A percentile compares a stretch with the other conserved stretches of the same genome.
Conservation (phyloP, 2,888 invertebrate genomes). For the Apamea monoglypha region DNA sequence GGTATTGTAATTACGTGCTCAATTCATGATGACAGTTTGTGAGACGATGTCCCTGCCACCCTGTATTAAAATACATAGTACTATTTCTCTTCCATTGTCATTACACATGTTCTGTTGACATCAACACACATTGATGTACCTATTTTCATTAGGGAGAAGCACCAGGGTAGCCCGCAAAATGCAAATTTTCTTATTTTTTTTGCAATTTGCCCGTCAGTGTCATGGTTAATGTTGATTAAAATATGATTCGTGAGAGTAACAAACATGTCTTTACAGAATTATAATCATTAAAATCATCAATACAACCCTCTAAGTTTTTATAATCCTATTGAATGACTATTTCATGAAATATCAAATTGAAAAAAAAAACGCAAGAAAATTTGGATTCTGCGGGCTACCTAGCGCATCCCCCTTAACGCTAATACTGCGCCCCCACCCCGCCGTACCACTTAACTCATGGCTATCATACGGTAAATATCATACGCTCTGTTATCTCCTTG, state of each 20-base stretch:
- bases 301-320: neutral
- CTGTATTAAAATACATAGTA: neutral
- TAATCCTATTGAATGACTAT: neutral
- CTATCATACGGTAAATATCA: constrained; percentile 76
- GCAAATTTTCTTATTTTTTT: neutral
- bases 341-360: neutral
- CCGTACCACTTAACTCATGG: constrained; percentile 70
- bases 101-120: neutral
- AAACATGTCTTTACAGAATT: neutral
- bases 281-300: neutral
- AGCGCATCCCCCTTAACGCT: constrained; percentile 15
- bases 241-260: neutral
- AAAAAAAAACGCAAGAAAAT: neutral
- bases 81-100: neutral
- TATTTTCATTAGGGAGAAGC: too few relatives aligned
- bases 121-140: neutral
- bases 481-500: constrained; percentile 70
- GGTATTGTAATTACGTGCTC: neutral
- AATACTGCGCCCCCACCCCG: constrained; percentile 42
- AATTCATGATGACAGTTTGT: neutral
- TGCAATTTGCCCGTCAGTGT: too few relatives aligned
- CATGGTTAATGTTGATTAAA: neutral
- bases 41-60: neutral
- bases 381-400: neutral
- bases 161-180: neutral